Percentiles rank a stretch among this genome's conserved stretches.
These are phyloP conservation scores for Tupaia tana DNA, from an alignment of 2,113 vertebrate genomes.

Conservation along the genomic window DNA sequence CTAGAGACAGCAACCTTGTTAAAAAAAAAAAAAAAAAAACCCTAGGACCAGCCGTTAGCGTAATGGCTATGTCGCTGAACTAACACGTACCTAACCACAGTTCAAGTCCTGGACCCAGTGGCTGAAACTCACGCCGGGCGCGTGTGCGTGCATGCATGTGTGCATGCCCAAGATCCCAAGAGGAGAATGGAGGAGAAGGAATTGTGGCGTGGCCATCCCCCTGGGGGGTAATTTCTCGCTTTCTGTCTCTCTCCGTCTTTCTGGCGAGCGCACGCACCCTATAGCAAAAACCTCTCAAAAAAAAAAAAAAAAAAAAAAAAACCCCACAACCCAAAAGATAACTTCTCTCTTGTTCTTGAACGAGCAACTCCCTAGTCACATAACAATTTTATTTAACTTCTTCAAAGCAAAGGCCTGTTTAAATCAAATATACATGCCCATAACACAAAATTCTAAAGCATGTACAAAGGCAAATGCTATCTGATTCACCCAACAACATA, in stretches of 20 bases:
- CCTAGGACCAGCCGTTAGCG: neutral
- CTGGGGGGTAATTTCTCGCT: no score
- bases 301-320: constrained; percentile 44
- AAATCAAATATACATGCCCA: constrained; percentile 50
- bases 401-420: constrained; percentile 38
- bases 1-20: constrained; percentile 45
- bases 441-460: neutral
- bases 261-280: no score
- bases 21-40: constrained; percentile 54
- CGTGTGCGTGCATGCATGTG: no score
- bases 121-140: no score
- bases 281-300: no score
- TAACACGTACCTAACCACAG: no score
- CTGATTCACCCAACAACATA: neutral
- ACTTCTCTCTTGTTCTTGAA: constrained; percentile 42
- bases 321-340: neutral
- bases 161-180: no score
- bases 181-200: no score
- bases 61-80: no score
- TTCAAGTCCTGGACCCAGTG: no score
- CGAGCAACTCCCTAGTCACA: constrained; percentile 40
- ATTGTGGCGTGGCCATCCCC: no score
- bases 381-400: constrained; percentile 48
- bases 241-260: no score
- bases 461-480: neutral